Conservation (phyloP, 1,140 invertebrate genomes). For the Chlorops oryzae region DNA sequence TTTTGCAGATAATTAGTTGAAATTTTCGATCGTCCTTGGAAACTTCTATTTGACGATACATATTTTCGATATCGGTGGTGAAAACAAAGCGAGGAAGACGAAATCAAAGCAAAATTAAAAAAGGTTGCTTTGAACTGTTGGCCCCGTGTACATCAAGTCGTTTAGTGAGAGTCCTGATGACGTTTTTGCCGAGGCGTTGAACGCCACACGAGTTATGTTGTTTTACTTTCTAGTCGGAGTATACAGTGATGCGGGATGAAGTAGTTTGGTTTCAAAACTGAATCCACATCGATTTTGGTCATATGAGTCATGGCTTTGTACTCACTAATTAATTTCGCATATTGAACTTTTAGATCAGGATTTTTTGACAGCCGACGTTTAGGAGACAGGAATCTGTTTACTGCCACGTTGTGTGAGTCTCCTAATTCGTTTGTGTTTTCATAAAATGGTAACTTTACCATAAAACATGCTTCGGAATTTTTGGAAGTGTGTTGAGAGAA, state of each 20-base stretch:
- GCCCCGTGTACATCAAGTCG: constrained; percentile 7
- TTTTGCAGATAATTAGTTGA: constrained; percentile 44
- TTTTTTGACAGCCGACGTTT: constrained; percentile 30
- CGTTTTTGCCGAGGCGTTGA: neutral
- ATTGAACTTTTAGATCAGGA: constrained; percentile 18
- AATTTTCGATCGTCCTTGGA: constrained; percentile 19
- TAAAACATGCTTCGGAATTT: no score
- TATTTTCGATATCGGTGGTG: constrained; percentile 29
- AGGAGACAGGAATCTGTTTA: constrained; percentile 31
- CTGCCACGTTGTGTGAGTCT: constrained; percentile 23
- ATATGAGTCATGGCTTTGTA: constrained; percentile 40
- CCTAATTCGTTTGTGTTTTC: no score
- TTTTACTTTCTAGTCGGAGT: constrained; percentile 12
- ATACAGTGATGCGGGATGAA: constrained; percentile 36
- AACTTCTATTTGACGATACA: constrained; percentile 33
- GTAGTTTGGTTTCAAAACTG: constrained; percentile 16
- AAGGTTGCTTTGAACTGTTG: constrained; percentile 16
- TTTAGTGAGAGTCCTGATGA: no score
- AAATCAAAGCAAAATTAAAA: constrained; percentile 40
- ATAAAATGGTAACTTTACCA: no score
- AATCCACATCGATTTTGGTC: constrained; percentile 28
- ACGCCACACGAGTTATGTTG: constrained; percentile 19
- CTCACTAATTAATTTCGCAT: constrained; percentile 30
- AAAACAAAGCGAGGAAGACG: constrained; percentile 31
- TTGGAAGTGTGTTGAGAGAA: no score